Evolutionary conservation across 2,888 invertebrate genomes (phyloP), one percentile per base, ranked within the genome.

Genomic region (Tachina fera): DNA sequence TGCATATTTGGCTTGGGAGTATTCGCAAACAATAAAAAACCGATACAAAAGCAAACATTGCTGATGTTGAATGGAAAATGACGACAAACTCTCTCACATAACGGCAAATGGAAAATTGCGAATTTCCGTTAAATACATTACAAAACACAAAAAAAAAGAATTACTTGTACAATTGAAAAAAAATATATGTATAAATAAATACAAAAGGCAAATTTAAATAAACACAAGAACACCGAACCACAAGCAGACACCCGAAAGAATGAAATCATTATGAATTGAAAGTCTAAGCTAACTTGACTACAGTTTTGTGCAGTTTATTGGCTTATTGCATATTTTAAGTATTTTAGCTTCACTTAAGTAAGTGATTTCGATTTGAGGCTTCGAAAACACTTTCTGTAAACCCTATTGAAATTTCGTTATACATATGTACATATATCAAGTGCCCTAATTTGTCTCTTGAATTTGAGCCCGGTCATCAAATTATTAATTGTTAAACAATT

Each of bases 61-160:
- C 5, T 60, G 51, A 39, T 81, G 74, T 74, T 79, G 47, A 45
- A 75, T 75, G 67, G 10, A 67, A 72, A 39, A 60, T 67, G 67
- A 68, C 74, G 80, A 74, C 72, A 74, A 74, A 72, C 65, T 53
- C 74, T 58, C 58, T 75, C 60, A 68, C 43, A 71, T 83, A 86
- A 86, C 86, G 86, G 86, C 83, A 86, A 61, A 83, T 83, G 76
- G 79, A 86, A 86, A 86, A 86, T 86, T 86, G 86, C 86, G 80
- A 83, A 86, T 83, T 76, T 86, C 86, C 86, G 86, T 86, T 83
- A 83, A 86, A 86, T 65, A 79, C 74, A 79, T 77, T 74, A 70
- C 65, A 74, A 56, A 84, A 83, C 45, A 22, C 68, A 76, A 19
- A 61, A 56, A 16, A 56, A 61, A 72, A 68, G 68, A 74, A 68